These are phyloP conservation scores for Apodemus sylvaticus DNA, from an alignment of 2,113 vertebrate species.

Conservation along the genomic window DNA sequence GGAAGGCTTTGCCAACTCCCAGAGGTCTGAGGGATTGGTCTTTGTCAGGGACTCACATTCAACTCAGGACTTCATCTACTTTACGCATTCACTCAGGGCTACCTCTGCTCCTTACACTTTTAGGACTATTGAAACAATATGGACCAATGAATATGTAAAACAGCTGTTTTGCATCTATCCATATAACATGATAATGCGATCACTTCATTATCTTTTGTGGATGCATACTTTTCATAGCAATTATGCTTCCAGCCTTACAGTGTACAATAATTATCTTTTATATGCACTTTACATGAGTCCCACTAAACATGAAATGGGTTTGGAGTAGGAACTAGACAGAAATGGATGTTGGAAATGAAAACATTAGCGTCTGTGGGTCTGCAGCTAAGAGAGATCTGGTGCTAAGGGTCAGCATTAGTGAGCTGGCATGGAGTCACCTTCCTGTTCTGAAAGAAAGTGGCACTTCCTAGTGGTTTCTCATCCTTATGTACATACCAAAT, in stretches of 20 bases:
- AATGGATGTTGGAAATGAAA: neutral
- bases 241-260: neutral
- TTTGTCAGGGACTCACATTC: neutral
- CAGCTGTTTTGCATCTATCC: neutral
- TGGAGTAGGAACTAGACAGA: neutral
- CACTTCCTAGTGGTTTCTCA: neutral
- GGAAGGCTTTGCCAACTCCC: neutral
- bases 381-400: neutral
- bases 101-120: neutral
- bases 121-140: neutral
- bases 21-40: neutral
- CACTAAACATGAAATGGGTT: neutral
- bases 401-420: neutral
- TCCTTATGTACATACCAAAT: neutral
- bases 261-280: neutral
- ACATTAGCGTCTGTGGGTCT: neutral
- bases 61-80: neutral
- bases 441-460: neutral
- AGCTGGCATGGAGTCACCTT: neutral
- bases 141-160: neutral
- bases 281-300: neutral
- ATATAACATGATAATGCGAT: neutral
- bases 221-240: neutral
- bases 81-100: too few relatives aligned
- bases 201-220: neutral